Conservation (phyloP, 35 echinoderm and acorn worm genomes). For the Chiridota heheva region DNA sequence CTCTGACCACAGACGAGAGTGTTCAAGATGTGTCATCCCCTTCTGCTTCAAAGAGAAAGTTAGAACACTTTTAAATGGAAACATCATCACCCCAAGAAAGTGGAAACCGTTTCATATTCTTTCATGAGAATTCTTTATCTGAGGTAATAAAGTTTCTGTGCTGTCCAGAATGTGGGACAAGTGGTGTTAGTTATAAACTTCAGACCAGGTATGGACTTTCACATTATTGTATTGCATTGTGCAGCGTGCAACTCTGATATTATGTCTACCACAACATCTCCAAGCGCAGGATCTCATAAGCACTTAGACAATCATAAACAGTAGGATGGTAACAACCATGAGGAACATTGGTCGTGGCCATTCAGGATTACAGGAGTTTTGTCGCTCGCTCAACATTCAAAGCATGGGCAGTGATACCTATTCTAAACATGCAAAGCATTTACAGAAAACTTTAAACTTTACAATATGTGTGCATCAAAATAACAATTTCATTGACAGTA, state of each 20-base stretch:
- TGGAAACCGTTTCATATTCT: not conserved
- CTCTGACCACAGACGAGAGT: not conserved
- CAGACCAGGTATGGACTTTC: conserved; percentile 22
- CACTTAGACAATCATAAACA: not conserved
- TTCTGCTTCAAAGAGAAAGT: conserved; percentile 6
- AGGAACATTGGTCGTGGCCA: conserved; percentile 28
- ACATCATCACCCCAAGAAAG: not conserved
- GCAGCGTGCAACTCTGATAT: not conserved
- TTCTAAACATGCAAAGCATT: conserved; percentile 11
- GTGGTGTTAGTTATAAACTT: not conserved
- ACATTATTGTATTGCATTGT: conserved; percentile 13
- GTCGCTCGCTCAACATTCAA: conserved; percentile 20
- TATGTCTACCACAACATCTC: conserved; percentile 6
- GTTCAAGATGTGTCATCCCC: not conserved
- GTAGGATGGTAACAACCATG: conserved; percentile 25
- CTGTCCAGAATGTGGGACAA: conserved; percentile 16
- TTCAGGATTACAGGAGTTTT: conserved; percentile 15
- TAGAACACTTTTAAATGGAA: not conserved
- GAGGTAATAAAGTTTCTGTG: not conserved
- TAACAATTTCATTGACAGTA: not conserved
- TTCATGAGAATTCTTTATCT: not conserved
- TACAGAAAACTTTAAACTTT: not conserved
- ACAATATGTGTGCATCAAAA: not conserved
- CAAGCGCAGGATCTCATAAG: conserved; percentile 6
- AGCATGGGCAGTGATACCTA: conserved; percentile 1